Conservation (phyloP, 2,888 invertebrate species). For the Eupithecia vulgata region DNA sequence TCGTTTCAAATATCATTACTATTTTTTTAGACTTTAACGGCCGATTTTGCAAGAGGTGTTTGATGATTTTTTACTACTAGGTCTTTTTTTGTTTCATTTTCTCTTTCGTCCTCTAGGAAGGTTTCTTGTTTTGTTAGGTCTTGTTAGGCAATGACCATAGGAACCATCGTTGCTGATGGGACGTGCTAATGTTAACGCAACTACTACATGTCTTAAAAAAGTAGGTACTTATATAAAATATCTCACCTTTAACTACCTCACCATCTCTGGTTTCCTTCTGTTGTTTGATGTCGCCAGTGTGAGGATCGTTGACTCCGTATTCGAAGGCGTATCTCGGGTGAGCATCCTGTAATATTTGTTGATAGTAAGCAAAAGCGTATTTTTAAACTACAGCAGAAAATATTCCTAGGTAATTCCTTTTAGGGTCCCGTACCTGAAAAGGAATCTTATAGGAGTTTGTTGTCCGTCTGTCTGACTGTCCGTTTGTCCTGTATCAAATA, state of each 20-base stretch:
- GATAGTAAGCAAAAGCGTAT: neutral
- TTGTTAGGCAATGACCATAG: too few relatives aligned
- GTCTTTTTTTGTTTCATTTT: neutral
- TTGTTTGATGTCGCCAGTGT: slow-evolving; percentile 89
- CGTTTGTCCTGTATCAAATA: too few relatives aligned
- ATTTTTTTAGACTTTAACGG: neutral
- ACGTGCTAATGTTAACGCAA: neutral
- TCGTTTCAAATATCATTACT: neutral
- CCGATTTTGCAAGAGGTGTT: neutral
- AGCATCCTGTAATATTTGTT: slow-evolving; percentile 77
- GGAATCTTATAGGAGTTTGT: too few relatives aligned
- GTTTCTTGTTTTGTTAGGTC: too few relatives aligned
- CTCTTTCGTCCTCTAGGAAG: neutral
- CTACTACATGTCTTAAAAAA: neutral
- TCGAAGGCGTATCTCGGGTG: slow-evolving; percentile 89
- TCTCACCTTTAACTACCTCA: slow-evolving; percentile 87
- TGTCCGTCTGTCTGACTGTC: too few relatives aligned
- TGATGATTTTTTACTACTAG: neutral
- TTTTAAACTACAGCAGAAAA: too few relatives aligned
- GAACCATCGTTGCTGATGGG: neutral
- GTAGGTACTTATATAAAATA: neutral
- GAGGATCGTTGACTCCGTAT: slow-evolving; percentile 89
- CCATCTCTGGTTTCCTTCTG: slow-evolving; percentile 89
- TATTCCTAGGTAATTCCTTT: too few relatives aligned
- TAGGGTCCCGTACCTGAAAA: too few relatives aligned